A percentile compares a stretch with the other conserved stretches of the same genome.
These are phyloP conservation scores for Leptinotarsa texana DNA, from an alignment of 1,140 invertebrate species.

Conservation along the genomic window DNA sequence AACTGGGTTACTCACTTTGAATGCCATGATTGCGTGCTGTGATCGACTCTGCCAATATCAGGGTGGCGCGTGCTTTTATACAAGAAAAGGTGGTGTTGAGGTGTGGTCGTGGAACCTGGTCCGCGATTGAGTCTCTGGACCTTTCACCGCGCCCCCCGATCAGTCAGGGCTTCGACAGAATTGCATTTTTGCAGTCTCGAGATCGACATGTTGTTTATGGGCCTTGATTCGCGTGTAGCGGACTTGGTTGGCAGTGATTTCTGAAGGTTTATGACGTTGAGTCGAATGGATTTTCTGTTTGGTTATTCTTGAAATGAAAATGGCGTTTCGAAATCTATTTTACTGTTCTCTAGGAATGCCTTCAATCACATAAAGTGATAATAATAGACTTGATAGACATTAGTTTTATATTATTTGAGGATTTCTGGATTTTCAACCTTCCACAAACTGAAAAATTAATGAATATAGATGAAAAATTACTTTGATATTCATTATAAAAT, in stretches of 20 bases:
- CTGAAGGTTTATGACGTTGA: too few species aligned
- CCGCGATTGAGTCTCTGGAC: neutral
- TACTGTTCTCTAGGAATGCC: too few species aligned
- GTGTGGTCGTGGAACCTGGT: neutral
- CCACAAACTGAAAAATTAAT: too few species aligned
- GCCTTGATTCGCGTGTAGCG: neutral
- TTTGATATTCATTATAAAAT: too few species aligned
- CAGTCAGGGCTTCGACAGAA: neutral
- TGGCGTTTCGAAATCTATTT: too few species aligned
- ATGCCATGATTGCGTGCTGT: conserved; percentile 13
- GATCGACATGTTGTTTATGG: neutral
- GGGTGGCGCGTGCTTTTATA: neutral
- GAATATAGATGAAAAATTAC: too few species aligned
- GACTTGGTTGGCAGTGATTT: neutral
- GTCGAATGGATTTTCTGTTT: too few species aligned
- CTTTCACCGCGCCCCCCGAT: neutral
- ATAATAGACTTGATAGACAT: too few species aligned
- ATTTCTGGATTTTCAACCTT: too few species aligned
- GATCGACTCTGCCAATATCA: neutral
- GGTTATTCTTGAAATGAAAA: too few species aligned
- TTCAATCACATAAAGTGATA: too few species aligned
- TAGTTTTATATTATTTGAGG: too few species aligned
- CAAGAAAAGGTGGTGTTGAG: neutral
- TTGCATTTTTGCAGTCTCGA: conserved; percentile 4
- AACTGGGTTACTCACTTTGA: conserved; percentile 20